Conservation (phyloP, 2,888 invertebrate species). For the Acanthosepion lycidas region DNA sequence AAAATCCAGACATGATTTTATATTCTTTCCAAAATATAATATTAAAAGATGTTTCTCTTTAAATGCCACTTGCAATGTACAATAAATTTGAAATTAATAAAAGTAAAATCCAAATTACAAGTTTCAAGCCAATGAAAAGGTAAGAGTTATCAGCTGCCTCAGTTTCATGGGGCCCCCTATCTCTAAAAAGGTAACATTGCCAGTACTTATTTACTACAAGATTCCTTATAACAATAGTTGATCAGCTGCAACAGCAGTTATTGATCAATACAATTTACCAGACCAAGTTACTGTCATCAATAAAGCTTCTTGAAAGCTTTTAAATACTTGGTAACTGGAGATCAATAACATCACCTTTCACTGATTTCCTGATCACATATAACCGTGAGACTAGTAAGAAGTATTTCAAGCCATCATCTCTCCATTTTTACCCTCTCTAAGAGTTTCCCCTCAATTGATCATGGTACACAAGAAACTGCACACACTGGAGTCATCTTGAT, state of each 20-base stretch:
- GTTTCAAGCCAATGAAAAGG: too few relatives aligned
- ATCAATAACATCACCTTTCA: constrained; percentile 40
- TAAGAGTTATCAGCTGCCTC: neutral
- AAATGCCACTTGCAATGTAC: too few relatives aligned
- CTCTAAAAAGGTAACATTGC: neutral
- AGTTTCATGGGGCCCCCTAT: neutral
- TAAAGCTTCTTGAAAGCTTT: constrained; percentile 38
- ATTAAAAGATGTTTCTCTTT: too few relatives aligned
- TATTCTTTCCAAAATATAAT: too few relatives aligned
- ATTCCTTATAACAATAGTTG: constrained; percentile 2
- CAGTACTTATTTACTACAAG: neutral
- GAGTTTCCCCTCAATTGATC: neutral
- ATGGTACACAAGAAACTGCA: neutral
- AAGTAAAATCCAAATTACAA: too few relatives aligned
- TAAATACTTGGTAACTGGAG: neutral
- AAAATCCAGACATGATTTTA: too few relatives aligned
- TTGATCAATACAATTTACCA: constrained; percentile 35
- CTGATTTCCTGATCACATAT: constrained; percentile 41
- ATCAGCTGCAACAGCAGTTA: constrained; percentile 41
- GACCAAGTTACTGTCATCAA: constrained; percentile 40
- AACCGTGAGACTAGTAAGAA: neutral
- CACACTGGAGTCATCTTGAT: neutral
- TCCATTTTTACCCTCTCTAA: neutral
- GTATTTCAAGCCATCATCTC: neutral
- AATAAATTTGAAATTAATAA: too few relatives aligned